Conservation (phyloP, 2,113 vertebrate species). For the Tupaia chinensis region DNA sequence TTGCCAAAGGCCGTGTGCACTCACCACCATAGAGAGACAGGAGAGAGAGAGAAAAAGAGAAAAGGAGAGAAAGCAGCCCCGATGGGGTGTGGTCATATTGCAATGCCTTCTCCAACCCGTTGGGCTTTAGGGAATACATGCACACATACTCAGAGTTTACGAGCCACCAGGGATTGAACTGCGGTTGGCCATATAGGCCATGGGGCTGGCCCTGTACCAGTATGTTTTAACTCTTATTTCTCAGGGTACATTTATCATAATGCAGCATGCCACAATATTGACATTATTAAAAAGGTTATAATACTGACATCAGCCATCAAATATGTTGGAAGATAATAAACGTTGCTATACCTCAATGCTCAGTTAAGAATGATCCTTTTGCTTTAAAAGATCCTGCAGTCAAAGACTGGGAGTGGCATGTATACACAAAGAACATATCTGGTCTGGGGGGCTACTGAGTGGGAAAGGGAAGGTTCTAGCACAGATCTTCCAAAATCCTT, state of each 20-base stretch:
- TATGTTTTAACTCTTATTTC: constrained; percentile 3
- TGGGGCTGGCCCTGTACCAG: not conserved
- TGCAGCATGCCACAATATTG: not conserved
- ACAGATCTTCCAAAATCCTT: not conserved
- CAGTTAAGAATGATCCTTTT: not conserved
- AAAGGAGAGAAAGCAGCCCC: too few relatives aligned
- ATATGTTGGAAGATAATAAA: constrained; percentile 6
- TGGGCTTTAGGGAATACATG: too few relatives aligned
- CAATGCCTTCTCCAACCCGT: too few relatives aligned
- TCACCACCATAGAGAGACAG: too few relatives aligned
- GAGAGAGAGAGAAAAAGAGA: too few relatives aligned
- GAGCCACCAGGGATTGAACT: too few relatives aligned
- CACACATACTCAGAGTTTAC: too few relatives aligned
- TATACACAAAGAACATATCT: not conserved
- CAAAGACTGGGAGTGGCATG: not conserved
- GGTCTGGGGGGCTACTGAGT: not conserved
- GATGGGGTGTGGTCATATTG: too few relatives aligned
- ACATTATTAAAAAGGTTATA: not conserved
- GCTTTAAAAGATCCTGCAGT: not conserved
- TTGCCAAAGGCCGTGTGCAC: too few relatives aligned
- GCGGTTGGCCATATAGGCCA: too few relatives aligned
- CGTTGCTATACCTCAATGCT: not conserved
- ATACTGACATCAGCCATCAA: not conserved
- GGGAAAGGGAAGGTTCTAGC: not conserved
- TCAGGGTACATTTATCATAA: not conserved